These are phyloP conservation scores for Malurus cyaneus DNA, from an alignment of 2,113 vertebrate genomes.

Conservation along the genomic window DNA sequence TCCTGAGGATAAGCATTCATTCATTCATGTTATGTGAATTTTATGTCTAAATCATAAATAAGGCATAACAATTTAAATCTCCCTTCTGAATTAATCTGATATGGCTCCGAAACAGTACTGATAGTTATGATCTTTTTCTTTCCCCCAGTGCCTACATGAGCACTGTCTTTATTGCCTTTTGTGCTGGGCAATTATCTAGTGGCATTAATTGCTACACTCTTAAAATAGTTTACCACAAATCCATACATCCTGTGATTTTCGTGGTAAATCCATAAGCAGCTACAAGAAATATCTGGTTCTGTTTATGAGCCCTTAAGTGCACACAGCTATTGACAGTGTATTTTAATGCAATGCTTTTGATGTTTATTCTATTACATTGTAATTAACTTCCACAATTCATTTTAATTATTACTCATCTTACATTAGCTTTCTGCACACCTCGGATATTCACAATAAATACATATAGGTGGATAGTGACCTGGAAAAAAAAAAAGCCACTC, in stretches of 20 bases:
- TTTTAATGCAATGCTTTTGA: neutral
- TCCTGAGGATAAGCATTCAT: neutral
- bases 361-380: neutral
- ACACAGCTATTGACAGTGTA: neutral
- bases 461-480: neutral
- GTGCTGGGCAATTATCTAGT: neutral
- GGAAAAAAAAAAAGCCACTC: neutral
- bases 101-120: neutral
- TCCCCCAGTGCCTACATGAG: neutral
- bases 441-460: neutral
- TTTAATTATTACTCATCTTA: neutral
- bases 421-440: neutral
- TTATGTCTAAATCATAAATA: conserved; percentile 9
- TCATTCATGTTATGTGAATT: neutral
- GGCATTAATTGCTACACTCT: neutral
- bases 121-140: neutral
- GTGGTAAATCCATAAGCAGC: neutral
- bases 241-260: neutral
- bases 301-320: neutral
- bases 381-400: neutral
- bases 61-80: neutral
- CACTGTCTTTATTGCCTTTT: neutral
- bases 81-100: conserved; percentile 27
- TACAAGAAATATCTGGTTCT: neutral
- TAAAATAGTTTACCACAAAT: neutral